A percentile compares a stretch with the other conserved stretches of the same genome.
Conservation (phyloP, 2,888 invertebrate genomes). For the Acrobasis repandana region DNA sequence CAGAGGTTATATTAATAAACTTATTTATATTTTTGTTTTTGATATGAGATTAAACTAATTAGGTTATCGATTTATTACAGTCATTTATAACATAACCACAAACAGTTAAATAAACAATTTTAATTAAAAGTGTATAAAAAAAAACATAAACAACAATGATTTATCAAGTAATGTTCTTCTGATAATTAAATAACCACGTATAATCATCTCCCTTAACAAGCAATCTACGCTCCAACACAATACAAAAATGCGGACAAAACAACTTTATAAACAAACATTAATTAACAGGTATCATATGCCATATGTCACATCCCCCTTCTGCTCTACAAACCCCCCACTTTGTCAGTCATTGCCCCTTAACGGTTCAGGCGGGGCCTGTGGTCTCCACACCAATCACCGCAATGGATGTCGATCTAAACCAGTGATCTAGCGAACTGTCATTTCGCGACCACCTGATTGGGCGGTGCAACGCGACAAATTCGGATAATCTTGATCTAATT, state of each 20-base stretch:
- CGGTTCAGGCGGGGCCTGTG: slow-evolving; percentile 78
- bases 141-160: background rate
- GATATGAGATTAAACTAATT: too few species aligned
- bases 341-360: slow-evolving; percentile 77
- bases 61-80: too few species aligned
- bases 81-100: too few species aligned
- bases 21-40: too few species aligned
- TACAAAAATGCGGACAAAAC: slow-evolving; percentile 22
- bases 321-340: slow-evolving; percentile 77
- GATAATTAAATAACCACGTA: background rate
- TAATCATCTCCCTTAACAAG: background rate
- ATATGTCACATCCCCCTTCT: slow-evolving; percentile 70
- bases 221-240: background rate
- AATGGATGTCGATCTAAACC: slow-evolving; percentile 72
- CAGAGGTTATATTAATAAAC: too few species aligned
- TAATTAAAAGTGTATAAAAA: background rate
- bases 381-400: slow-evolving; percentile 74
- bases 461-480: slow-evolving; percentile 58
- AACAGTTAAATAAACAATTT: too few species aligned
- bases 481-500: slow-evolving; percentile 63
- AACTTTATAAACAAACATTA: slow-evolving; percentile 43
- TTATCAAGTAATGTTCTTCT: background rate
- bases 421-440: slow-evolving; percentile 80
- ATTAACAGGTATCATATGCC: slow-evolving; percentile 62
- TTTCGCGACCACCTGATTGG: slow-evolving; percentile 77